Evolutionary conservation across 2,888 invertebrate genomes (phyloP), one percentile per base, ranked within the genome.

Genomic region (Nymphalis polychloros): DNA sequence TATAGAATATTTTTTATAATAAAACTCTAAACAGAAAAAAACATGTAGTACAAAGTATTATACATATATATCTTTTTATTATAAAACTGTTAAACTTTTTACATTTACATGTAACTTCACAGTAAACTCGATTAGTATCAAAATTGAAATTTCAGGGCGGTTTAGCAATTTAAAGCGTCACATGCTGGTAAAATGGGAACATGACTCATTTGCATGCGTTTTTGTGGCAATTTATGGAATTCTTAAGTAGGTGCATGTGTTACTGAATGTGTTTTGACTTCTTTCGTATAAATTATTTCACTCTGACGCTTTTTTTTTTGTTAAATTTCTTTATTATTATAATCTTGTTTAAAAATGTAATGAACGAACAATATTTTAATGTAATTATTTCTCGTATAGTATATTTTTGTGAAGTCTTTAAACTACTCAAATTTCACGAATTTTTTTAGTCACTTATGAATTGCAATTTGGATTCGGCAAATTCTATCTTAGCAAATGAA

Each of bases 201-300:
- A 63, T 57, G 59, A 10, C 62, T 64, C 48, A 64, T 70, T 70
- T 70, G 64, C 63, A 60, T 64, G 55, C 53, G 63, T 64, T 63
- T 66, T 63, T 67, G 59, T 53, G 57, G 53, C 47, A 68, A 68
- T 64, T 64, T 68, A 63, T 63, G 63, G 52, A n/a, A 63, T 63
- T 31, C 46, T 59, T 46, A 63, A 63, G 59, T 50, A 72, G 59
- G 64, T 35, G 49, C 48, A 48, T 64, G 31, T 57, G 48, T 57
- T 49, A 48, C 62, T 23, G 35, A 41, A 41, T 57, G 57, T 41
- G 41, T 57, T 57, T 57, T 19, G 35, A 57, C n/a, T 57, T 57
- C 20, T 41, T 10, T 57, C 57, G 57, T 57, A 57, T 57, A 57
- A 57, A 57, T 57, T 57, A 19, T 41, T 35, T 41, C 35, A 10